Evolutionary conservation across 1,140 invertebrate species (phyloP), one percentile per base, ranked within the genome.

Genomic region (Luehdorfia chinensis): DNA sequence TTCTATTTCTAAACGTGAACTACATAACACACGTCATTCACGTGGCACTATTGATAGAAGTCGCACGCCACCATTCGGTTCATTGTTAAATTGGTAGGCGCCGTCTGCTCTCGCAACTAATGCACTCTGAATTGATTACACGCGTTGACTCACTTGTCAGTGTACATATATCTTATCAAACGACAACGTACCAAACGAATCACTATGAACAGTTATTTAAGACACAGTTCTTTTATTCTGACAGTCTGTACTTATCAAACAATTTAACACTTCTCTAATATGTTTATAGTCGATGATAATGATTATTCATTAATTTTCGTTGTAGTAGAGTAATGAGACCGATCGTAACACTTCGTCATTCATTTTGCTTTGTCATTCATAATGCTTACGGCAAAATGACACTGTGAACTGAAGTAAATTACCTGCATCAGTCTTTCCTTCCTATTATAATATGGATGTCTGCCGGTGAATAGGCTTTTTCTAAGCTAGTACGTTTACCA

Each of bases 71-170:
- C 12, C 13, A 9, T 28, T 28, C 25, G 5, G 14, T 33, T 41
- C 23, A 41, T 41, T 41, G 37, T 41, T 41, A 41, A 41, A 41
- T 27, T 41, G 37, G 23, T 41, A 41, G 37, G 37, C 37, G 37
- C 37, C 37, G 37, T 41, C 37, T 41, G 36, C 19, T 39, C 21
- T 12, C 2, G 18, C 7, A 27, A 27, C 23, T 41, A 27, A 16
- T 27, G 37, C 37, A 41, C 6, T 14, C 21, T 27, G 37, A 41
- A 28, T 41, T 41, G 23, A 28, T 41, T 41, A 41, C 37, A 27
- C 36, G 36, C 21, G 21, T 41, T 41, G 23, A 41, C 23, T 25
- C 12, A 4, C 12, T 15, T 12, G 11, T 9, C 37, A 41, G 12
- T 5, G 34, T 8, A 1, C 13, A 27, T 37, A 25, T 27, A 13